These are phyloP conservation scores for Tineola bisselliella DNA, from an alignment of 2,888 invertebrate genomes.

Conservation along the genomic window DNA sequence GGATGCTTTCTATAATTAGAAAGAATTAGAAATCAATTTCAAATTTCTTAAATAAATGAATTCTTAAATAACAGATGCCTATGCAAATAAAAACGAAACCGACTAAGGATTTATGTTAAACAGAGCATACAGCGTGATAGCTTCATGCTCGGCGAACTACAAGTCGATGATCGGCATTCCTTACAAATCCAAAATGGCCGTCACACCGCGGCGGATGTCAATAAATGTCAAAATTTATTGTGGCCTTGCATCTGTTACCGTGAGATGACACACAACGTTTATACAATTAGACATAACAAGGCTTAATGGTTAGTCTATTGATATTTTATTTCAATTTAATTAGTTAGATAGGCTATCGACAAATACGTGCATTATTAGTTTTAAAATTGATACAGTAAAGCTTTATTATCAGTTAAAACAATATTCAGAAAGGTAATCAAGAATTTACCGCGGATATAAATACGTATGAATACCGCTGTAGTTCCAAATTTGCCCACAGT, in stretches of 20 bases:
- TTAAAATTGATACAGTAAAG: too few species aligned
- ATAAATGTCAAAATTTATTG: conserved; percentile 21
- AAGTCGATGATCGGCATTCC: conserved; percentile 26
- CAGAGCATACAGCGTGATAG: conserved; percentile 23
- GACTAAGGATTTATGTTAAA: conserved; percentile 26
- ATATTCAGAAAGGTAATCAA: too few species aligned
- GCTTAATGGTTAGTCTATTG: neutral
- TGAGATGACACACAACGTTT: too few species aligned
- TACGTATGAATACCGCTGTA: too few species aligned
- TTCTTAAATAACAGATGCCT: conserved; percentile 16
- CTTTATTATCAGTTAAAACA: too few species aligned
- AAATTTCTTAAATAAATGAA: neutral
- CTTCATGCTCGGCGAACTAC: conserved; percentile 28
- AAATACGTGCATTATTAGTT: neutral
- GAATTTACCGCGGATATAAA: too few species aligned
- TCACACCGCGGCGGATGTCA: conserved; percentile 17
- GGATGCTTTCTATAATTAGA: neutral
- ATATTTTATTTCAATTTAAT: neutral
- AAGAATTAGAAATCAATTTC: neutral
- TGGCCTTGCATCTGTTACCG: conserved; percentile 30
- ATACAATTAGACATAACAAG: neutral
- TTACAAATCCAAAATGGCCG: conserved; percentile 22
- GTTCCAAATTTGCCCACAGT: too few species aligned
- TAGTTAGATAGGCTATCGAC: neutral
- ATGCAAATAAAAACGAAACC: conserved; percentile 21